phyloP scores from a whole-genome alignment of 2,113 vertebrate species.

The Toxotes jaculatrix region DNA sequence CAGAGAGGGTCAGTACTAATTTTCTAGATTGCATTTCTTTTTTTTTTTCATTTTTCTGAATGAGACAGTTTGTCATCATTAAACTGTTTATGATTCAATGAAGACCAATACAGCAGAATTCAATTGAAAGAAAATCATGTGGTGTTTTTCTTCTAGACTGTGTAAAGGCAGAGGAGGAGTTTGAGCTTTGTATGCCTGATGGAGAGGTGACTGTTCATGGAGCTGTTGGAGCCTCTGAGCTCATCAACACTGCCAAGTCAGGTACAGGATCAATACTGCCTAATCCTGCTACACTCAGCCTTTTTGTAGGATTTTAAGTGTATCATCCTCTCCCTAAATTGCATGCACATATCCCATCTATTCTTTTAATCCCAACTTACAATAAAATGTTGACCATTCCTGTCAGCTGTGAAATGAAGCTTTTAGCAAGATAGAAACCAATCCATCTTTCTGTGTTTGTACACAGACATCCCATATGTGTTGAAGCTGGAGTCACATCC shows the following conservation, averaged over 20 bases:
- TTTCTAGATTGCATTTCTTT: background rate
- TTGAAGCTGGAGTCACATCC: conserved; percentile 98
- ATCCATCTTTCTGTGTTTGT: conserved; percentile 16
- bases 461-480: conserved; percentile 94
- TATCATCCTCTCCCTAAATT: conserved; percentile 23
- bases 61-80: conserved; percentile 3
- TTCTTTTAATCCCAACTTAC: conserved; percentile 17
- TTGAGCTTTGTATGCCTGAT: conserved; percentile 97
- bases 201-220: conserved; percentile 97
- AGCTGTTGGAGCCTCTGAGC: conserved; percentile 95
- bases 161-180: conserved; percentile 93
- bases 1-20: conserved; percentile 90
- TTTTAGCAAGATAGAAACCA: background rate
- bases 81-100: background rate
- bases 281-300: conserved; percentile 16
- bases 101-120: background rate
- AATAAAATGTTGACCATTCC: conserved; percentile 25
- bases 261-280: conserved; percentile 82
- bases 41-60: background rate
- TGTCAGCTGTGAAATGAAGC: conserved; percentile 29
- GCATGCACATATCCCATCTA: background rate
- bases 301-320: conserved; percentile 18
- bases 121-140: background rate
- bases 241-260: conserved; percentile 99
- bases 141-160: conserved; percentile 81